These are phyloP conservation scores for Spheniscus humboldti DNA, from an alignment of 2,797 vertebrate genomes.

Conservation along the genomic window DNA sequence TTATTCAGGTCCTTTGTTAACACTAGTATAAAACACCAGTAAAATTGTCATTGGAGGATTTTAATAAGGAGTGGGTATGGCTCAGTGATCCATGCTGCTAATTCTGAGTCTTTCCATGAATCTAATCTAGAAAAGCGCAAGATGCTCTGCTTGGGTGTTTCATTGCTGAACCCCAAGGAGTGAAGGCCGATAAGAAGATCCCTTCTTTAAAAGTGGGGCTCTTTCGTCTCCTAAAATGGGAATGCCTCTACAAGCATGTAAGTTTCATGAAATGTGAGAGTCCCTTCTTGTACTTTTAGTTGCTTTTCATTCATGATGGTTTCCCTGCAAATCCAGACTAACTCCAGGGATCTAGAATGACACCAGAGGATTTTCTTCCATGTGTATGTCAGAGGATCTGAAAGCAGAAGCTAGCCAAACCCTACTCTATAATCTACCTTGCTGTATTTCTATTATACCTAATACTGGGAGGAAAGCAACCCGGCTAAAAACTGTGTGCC, in stretches of 20 bases:
- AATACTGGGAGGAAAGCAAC: neutral
- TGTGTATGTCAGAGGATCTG: neutral
- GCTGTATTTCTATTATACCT: neutral
- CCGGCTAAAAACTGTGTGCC: neutral
- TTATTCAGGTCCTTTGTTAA: slow-evolving; percentile 62
- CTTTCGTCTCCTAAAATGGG: neutral
- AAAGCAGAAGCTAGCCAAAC: neutral
- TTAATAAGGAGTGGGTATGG: slow-evolving; percentile 44
- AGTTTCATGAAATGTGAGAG: neutral
- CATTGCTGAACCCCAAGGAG: neutral
- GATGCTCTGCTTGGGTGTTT: neutral
- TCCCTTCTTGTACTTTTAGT: neutral
- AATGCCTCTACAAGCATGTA: neutral
- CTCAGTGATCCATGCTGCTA: neutral
- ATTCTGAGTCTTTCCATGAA: neutral
- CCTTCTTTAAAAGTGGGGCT: neutral
- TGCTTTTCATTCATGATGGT: neutral
- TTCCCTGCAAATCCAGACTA: neutral
- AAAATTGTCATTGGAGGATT: slow-evolving; percentile 64
- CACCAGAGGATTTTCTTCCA: neutral
- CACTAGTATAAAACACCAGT: slow-evolving; percentile 60
- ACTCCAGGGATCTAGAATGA: neutral
- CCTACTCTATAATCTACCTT: neutral
- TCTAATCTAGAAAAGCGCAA: neutral
- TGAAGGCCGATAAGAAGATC: neutral